These are phyloP conservation scores for Chrysolina americana DNA, from an alignment of 2,888 invertebrate genomes.

Conservation along the genomic window DNA sequence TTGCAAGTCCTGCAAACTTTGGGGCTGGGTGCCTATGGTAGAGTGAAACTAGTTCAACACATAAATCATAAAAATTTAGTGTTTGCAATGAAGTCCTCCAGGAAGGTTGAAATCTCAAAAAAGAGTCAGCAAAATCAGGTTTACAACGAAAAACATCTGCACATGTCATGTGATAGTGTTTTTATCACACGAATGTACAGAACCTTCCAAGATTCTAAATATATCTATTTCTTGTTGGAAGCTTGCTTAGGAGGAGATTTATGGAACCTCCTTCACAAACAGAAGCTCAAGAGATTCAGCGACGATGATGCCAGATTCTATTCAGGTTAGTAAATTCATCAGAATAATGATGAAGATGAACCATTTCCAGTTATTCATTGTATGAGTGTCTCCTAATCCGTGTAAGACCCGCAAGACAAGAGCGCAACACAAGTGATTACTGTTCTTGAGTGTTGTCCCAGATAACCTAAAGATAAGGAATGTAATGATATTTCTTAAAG, in stretches of 20 bases:
- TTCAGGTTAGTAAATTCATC: slow-evolving; percentile 66
- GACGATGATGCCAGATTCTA: slow-evolving; percentile 88
- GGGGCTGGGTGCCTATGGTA: slow-evolving; percentile 92
- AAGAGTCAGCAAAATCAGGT: slow-evolving; percentile 80
- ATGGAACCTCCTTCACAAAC: slow-evolving; percentile 90
- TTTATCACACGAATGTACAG: slow-evolving; percentile 81
- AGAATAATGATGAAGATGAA: neutral
- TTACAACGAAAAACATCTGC: slow-evolving; percentile 77
- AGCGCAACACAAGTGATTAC: too few relatives aligned
- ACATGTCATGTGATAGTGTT: slow-evolving; percentile 62
- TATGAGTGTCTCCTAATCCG: too few relatives aligned
- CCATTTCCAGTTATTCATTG: too few relatives aligned
- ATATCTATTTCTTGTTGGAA: slow-evolving; percentile 94
- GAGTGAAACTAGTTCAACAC: slow-evolving; percentile 80
- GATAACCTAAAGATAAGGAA: too few relatives aligned
- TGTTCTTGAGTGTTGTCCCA: too few relatives aligned
- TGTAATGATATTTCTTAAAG: too few relatives aligned
- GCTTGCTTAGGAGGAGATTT: slow-evolving; percentile 94
- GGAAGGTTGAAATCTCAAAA: slow-evolving; percentile 78
- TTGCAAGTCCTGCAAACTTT: slow-evolving; percentile 86
- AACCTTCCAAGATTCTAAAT: slow-evolving; percentile 91
- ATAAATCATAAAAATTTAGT: slow-evolving; percentile 62
- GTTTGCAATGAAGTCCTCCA: slow-evolving; percentile 79
- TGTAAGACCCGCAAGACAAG: too few relatives aligned
- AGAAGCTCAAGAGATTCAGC: slow-evolving; percentile 75